Evolutionary conservation across 2,888 invertebrate genomes (phyloP).

Genomic region (Phortica okadai): DNA sequence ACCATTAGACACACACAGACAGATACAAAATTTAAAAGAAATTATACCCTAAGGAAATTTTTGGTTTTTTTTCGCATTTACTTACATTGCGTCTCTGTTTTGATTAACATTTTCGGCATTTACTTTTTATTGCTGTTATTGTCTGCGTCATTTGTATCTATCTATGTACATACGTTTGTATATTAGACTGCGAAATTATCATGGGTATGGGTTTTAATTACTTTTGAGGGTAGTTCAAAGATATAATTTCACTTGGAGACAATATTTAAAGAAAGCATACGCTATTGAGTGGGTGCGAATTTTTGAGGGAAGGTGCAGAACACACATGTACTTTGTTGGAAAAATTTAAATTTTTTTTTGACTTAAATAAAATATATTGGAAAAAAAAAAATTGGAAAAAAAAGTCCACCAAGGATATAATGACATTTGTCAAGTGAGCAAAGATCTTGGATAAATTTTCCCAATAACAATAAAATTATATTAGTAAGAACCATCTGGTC

Average conservation of each 20-base stretch:
- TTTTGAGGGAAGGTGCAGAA: background rate
- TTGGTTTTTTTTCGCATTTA: constrained; percentile 34
- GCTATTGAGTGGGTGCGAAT: constrained; percentile 14
- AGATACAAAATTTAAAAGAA: constrained; percentile 63
- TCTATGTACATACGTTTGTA: constrained; percentile 6
- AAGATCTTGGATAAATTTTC: too few species aligned
- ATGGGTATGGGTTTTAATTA: constrained; percentile 61
- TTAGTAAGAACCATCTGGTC: too few species aligned
- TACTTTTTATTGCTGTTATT: constrained; percentile 16
- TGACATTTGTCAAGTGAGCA: too few species aligned
- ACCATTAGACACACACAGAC: background rate
- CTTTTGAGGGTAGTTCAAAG: constrained; percentile 67
- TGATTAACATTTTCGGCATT: constrained; percentile 64
- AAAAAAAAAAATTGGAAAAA: too few species aligned
- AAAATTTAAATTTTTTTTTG: background rate
- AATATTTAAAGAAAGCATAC: background rate
- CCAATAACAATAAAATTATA: too few species aligned
- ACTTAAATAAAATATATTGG: background rate
- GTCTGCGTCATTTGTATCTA: constrained; percentile 19
- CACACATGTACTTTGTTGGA: background rate
- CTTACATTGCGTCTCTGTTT: constrained; percentile 52
- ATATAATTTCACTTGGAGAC: constrained; percentile 43
- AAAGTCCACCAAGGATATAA: too few species aligned
- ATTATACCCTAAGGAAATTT: constrained; percentile 68
- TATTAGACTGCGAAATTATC: constrained; percentile 10